Evolutionary conservation across 64 coral and sea anemone species (phyloP), one percentile per base, ranked within the genome.

Genomic region (Orbicella faveolata): DNA sequence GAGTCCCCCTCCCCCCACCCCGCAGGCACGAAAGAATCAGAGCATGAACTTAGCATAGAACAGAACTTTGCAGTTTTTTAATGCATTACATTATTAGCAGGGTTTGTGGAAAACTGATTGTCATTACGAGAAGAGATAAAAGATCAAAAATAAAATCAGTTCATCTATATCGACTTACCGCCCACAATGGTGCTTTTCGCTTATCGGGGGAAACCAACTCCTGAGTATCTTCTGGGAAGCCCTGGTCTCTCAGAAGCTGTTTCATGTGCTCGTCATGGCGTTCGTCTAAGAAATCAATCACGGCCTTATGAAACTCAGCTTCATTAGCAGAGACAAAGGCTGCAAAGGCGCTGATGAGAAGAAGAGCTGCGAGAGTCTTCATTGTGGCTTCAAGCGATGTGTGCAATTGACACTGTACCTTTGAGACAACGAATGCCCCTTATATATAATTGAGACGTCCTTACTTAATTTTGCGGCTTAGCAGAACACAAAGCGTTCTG

Each of bases 241-340:
- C 79, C 6, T 82, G 3, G 59, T 82, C 79, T 82, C 79, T 82
- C 59, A 82, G 30, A 36, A 82, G 61, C 34, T 82, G 57, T 1
- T 34, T 59, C 79, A 82, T 82, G 4, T 1, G 18, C 26, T 82
- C 79, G 36, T 82, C 59, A 21, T 82, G 79, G 2, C 79, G 57
- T 14, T 82, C 79, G 79, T 82, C 79, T 17, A 82, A 19, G 30
- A 82, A 82, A 17, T 65, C 57, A 64, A 82, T 35, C 20, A 82
- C 79, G 8, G 59, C 79, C 12, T 63, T 61, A 59, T 63, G 15
- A 20, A 82, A 82, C 3, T 7, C 41, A 61, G 18, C 3, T 19
- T 82, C 79, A 64, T 36, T 61, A 21, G 79, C 79, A 59, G 18
- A 64, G 16, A 37, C 59, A 82, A 39, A 82, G 4, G 79, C 61